A percentile compares a stretch with the other conserved stretches of the same genome.
These are phyloP conservation scores for Synodontis membranacea DNA, from an alignment of 2,113 vertebrate species.

Conservation along the genomic window DNA sequence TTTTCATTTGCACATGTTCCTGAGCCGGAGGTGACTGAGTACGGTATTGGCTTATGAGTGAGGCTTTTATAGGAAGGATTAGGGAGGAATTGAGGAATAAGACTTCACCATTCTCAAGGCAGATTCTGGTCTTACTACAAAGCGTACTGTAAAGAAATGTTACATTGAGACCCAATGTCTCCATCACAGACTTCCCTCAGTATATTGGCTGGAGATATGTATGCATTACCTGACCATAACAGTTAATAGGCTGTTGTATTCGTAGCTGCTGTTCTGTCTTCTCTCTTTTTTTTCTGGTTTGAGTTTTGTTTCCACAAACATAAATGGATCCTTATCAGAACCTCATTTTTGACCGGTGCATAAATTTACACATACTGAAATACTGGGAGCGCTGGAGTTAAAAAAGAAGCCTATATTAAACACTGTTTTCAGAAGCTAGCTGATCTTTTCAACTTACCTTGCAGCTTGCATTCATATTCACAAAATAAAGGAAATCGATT, in stretches of 20 bases:
- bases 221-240: not conserved
- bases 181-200: not conserved
- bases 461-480: not conserved
- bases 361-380: not conserved
- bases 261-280: not conserved
- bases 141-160: not conserved
- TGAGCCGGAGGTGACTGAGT: constrained; percentile 3
- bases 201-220: not conserved
- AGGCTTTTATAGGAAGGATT: constrained; percentile 14
- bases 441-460: not conserved
- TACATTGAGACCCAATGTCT: not conserved
- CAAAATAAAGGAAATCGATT: not conserved
- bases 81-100: constrained; percentile 15
- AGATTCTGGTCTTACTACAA: constrained; percentile 14
- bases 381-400: not conserved
- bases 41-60: constrained; percentile 20
- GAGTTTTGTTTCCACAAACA: not conserved
- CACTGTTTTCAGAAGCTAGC: not conserved
- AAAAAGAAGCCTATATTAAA: not conserved
- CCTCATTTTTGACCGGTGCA: not conserved
- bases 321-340: not conserved
- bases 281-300: not conserved
- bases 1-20: constrained; percentile 15
- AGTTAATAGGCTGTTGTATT: not conserved
- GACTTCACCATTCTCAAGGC: not conserved